Evolutionary conservation across 2,797 vertebrate genomes (phyloP).

Genomic region (Borostomias antarcticus): DNA sequence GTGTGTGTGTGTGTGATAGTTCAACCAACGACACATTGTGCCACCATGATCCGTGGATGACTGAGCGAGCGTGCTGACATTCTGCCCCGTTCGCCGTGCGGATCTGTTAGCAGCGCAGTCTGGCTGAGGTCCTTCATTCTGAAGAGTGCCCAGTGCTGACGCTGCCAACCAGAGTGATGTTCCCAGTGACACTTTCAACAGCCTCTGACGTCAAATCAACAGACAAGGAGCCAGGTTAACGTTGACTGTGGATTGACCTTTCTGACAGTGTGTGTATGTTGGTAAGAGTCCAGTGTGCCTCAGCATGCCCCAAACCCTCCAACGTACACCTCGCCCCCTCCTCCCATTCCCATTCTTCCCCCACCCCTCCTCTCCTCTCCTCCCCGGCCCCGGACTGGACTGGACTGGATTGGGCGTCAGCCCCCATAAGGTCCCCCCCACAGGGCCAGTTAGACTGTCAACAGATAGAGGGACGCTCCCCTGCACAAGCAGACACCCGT

Average conservation of each 20-base stretch:
- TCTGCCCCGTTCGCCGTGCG: no score
- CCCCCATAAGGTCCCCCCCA: slow-evolving; percentile 33
- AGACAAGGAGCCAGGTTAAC: slow-evolving; percentile 24
- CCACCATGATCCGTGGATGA: no score
- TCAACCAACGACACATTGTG: no score
- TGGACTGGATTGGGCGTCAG: slow-evolving; percentile 31
- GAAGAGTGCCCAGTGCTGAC: slow-evolving; percentile 46
- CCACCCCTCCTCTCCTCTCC: slow-evolving; percentile 35
- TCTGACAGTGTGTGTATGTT: slow-evolving; percentile 46
- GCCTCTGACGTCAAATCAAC: slow-evolving; percentile 53
- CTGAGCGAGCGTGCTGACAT: no score
- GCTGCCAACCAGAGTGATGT: slow-evolving; percentile 38
- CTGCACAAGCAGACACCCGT: slow-evolving; percentile 63
- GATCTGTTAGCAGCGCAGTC: slow-evolving; percentile 11
- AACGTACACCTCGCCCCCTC: background rate
- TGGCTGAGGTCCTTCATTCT: slow-evolving; percentile 32
- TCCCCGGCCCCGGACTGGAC: slow-evolving; percentile 27
- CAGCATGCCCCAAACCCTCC: slow-evolving; percentile 30
- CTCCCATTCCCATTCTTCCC: slow-evolving; percentile 28
- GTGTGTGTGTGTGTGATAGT: no score
- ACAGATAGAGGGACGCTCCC: slow-evolving; percentile 57
- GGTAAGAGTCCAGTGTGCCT: slow-evolving; percentile 53
- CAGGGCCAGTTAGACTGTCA: slow-evolving; percentile 66
- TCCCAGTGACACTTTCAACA: slow-evolving; percentile 64
- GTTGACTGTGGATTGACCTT: slow-evolving; percentile 57